Base-by-base conservation (phyloP, 1,140 invertebrate species). In the Leptopilina clavipes region DNA sequence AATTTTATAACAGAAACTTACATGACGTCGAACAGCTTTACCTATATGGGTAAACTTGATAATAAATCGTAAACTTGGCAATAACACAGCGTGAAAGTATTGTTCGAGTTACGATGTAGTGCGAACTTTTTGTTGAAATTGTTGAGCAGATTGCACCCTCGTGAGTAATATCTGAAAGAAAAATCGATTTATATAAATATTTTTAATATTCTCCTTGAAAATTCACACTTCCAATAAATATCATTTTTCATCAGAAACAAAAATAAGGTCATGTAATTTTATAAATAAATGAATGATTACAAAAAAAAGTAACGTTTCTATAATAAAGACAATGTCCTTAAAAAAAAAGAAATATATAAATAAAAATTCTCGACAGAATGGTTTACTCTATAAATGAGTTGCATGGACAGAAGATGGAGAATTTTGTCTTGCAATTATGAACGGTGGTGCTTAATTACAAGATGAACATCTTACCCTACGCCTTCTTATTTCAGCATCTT, bases 401-500 rank as follows among this genome's bases (percentile, higher is more conserved):
- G 1, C 5, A 59, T 25, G 22, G 9, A n/a, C 10, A 19, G 12
- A 31, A 65, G 59, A 25, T n/a, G 59, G 14, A 31, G 59, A 65
- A 65, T 65, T 31, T 65, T 22, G 25, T 65, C 25, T 65, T 65
- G 25, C 11, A 65, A 65, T 65, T n/a, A 65, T 65, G 11, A 65
- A 65, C 3, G 19, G 19, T 65, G 22, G 59, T 65, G 59, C 11
- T 65, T 65, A 65, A 65, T 65, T 65, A 65, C 22, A 65, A 37
- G 59, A 65, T 31, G 52, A 54, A 76, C 37, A 71, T 79, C 81
- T 59, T 70, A 87, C 88, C 82, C 83, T 79, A 70, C 83, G 81
- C 14, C 88, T 76, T 56, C 88, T 78, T 71, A 83, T 77, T 73
- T 86, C 86, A 56, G 88, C 88, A 14, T 82, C 83, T 5, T 80